Conservation (phyloP, 2,888 invertebrate genomes). For the Hypena proboscidalis region DNA sequence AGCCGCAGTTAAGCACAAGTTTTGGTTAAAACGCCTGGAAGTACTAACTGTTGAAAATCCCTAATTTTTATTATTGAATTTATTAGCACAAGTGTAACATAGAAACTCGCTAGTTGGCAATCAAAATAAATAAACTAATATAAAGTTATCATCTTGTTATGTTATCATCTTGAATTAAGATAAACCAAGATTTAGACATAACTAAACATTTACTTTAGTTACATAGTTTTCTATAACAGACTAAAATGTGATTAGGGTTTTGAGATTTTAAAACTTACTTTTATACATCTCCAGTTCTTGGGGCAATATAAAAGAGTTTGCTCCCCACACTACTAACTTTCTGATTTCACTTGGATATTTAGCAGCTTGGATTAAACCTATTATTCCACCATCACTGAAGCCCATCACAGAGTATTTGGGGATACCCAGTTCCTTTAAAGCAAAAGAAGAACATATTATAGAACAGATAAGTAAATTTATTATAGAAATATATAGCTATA, state of each 20-base stretch:
- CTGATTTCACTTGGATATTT: constrained; percentile 87
- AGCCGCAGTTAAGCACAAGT: too few species aligned
- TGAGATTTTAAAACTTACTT: constrained; percentile 46
- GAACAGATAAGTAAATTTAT: not conserved
- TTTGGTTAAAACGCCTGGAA: too few species aligned
- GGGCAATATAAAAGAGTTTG: constrained; percentile 90
- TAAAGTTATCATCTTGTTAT: too few species aligned
- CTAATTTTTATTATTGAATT: too few species aligned
- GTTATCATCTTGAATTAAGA: too few species aligned
- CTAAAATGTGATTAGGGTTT: not conserved
- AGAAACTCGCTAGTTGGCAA: too few species aligned
- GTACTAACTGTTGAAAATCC: too few species aligned
- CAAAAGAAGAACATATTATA: constrained; percentile 5
- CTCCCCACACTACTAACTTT: constrained; percentile 92
- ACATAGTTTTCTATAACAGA: not conserved
- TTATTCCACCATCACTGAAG: constrained; percentile 96
- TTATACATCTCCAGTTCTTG: constrained; percentile 84
- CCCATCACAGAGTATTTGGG: constrained; percentile 91
- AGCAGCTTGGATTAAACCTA: constrained; percentile 91
- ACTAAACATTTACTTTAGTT: too few species aligned
- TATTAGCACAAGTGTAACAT: too few species aligned
- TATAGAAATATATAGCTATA: not conserved
- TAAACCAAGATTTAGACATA: too few species aligned
- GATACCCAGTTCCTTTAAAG: constrained; percentile 84
- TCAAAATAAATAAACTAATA: too few species aligned